A percentile compares a stretch with the other conserved stretches of the same genome.
These are phyloP conservation scores for Rhynchophorus ferrugineus DNA, from an alignment of 1,140 invertebrate species.

Conservation along the genomic window DNA sequence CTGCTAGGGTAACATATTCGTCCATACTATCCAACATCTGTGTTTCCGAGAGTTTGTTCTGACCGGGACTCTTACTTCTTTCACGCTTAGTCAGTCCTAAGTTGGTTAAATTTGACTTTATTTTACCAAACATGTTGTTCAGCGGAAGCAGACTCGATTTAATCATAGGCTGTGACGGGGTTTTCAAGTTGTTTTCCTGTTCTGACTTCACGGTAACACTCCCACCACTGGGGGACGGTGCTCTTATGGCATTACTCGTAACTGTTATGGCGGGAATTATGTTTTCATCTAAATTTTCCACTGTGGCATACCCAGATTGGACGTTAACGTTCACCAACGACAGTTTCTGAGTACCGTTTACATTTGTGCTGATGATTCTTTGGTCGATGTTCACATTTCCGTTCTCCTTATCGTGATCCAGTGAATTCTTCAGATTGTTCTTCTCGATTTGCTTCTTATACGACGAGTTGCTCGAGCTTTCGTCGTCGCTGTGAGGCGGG, in stretches of 20 bases:
- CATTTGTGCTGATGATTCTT: slow-evolving; percentile 23
- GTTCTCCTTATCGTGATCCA: slow-evolving; percentile 7
- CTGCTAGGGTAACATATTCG: slow-evolving; percentile 78
- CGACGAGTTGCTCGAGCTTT: slow-evolving; percentile 45
- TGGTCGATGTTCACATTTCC: slow-evolving; percentile 15
- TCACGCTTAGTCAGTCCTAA: slow-evolving; percentile 33
- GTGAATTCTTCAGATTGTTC: slow-evolving; percentile 21
- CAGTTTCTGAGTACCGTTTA: slow-evolving; percentile 43
- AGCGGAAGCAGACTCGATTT: slow-evolving; percentile 48
- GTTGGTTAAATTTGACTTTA: slow-evolving; percentile 53
- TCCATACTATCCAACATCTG: slow-evolving; percentile 39
- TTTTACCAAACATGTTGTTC: slow-evolving; percentile 55
- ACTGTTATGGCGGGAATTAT: slow-evolving; percentile 13
- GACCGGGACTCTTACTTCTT: slow-evolving; percentile 42
- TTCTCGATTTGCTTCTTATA: slow-evolving; percentile 20
- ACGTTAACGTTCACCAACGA: slow-evolving; percentile 47
- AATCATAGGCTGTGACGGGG: slow-evolving; percentile 35
- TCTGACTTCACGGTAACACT: slow-evolving; percentile 38
- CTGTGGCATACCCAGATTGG: slow-evolving; percentile 48
- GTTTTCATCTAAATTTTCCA: slow-evolving; percentile 37
- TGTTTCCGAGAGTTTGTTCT: slow-evolving; percentile 8
- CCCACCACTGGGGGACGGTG: slow-evolving; percentile 39
- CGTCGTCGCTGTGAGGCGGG: slow-evolving; percentile 79
- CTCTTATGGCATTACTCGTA: slow-evolving; percentile 21
- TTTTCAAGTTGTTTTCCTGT: slow-evolving; percentile 27